These are phyloP conservation scores for Rutilus rutilus DNA, from an alignment of 2,113 vertebrate genomes.

Conservation along the genomic window DNA sequence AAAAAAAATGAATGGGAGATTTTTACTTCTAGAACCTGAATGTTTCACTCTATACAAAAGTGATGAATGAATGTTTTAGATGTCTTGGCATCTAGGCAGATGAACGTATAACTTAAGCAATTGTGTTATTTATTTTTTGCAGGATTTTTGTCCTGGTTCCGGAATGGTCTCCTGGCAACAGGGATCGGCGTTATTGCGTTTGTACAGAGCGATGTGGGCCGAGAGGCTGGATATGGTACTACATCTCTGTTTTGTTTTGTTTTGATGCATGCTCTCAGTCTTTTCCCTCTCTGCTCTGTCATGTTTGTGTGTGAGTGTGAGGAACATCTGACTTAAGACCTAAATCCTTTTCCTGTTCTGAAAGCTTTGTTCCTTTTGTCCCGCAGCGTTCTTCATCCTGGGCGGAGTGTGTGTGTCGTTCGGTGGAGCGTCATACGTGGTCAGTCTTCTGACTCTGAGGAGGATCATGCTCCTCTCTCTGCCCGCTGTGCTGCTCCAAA, in stretches of 20 bases:
- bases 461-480: constrained; percentile 84
- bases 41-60: background rate
- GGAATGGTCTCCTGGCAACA: constrained; percentile 86
- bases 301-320: no score
- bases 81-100: background rate
- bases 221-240: constrained; percentile 86
- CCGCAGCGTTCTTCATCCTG: constrained; percentile 87
- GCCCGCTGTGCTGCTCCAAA: constrained; percentile 75
- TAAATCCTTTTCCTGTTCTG: background rate
- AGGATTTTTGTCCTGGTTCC: constrained; percentile 92
- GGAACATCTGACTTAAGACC: no score
- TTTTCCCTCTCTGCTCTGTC: no score
- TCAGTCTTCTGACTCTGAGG: constrained; percentile 79
- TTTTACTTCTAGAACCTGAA: background rate
- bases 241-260: background rate
- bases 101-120: background rate
- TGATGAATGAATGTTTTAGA: background rate
- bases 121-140: constrained; percentile 39
- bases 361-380: background rate
- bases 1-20: background rate
- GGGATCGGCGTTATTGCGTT: constrained; percentile 89
- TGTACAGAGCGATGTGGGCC: constrained; percentile 86
- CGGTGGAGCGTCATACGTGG: constrained; percentile 79
- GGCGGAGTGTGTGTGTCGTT: constrained; percentile 85
- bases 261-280: background rate